These are phyloP conservation scores for human DNA, from an alignment of 2,113 vertebrate genomes.

Conservation along the genomic window DNA sequence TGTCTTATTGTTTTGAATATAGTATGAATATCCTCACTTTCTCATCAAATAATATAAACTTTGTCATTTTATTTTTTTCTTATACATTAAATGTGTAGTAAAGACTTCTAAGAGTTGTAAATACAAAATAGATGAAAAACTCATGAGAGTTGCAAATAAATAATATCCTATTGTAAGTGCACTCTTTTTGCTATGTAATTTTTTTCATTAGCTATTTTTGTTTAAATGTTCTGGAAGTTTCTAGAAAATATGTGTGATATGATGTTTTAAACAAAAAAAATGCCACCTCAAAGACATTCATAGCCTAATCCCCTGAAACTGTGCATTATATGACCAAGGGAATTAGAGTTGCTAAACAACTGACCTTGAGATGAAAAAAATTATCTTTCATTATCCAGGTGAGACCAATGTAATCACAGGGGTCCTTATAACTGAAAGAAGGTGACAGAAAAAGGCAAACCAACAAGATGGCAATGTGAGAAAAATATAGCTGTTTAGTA, in stretches of 20 bases:
- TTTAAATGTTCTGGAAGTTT: background rate
- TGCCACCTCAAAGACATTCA: no score
- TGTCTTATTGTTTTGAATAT: background rate
- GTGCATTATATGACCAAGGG: background rate
- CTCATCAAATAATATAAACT: background rate
- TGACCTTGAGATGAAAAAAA: background rate
- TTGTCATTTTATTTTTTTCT: background rate
- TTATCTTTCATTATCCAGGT: background rate
- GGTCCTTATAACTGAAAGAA: background rate
- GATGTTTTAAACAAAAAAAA: background rate
- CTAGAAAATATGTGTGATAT: background rate
- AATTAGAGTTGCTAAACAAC: background rate
- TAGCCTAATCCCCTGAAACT: background rate
- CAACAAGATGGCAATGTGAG: no score
- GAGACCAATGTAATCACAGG: background rate
- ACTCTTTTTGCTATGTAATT: background rate
- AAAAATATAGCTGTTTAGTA: background rate
- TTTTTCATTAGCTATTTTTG: background rate
- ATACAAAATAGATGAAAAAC: background rate
- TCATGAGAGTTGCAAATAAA: background rate
- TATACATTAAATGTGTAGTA: background rate
- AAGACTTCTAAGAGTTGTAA: background rate
- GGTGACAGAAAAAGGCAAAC: background rate
- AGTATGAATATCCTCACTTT: background rate
- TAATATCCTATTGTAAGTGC: background rate